Evolutionary conservation across 2,113 vertebrate genomes (phyloP), one percentile per base, ranked within the genome.

Genomic region (Strix uralensis): DNA sequence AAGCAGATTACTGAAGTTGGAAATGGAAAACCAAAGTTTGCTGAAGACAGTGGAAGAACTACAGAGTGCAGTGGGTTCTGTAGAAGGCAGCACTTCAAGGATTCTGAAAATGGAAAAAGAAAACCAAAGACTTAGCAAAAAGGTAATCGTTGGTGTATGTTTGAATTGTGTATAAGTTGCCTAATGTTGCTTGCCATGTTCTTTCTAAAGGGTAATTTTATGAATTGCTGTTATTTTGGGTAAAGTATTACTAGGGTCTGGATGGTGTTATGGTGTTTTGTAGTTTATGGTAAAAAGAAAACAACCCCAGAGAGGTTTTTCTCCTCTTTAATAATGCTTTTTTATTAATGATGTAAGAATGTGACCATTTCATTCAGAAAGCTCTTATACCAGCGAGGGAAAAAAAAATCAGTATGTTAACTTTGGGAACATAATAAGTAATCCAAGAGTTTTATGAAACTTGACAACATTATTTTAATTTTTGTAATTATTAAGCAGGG

Each of bases 21-120:
- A 99, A 96, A 99, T 99, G 98, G 99, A 99, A 98, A 99, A 99
- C 97, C 99, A 99, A 97, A 98, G 98, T 29, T 98, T 99, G 96
- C 97, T 99, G 96, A 99, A 99, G 97, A 99, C 98, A 0, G 98
- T 99, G 94, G 99, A 99, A 97, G 99, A 99, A 44, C 98, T 99
- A 88, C 98, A 98, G 81, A 98, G 96, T 86, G 92, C 97, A 49
- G 74, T 98, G 84, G 98, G 97, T 49, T 98, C 98, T 66, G 86
- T 97, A 89, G 98, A 98, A 94, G 98, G 98, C 66, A 97, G 91
- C 15, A 95, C 96, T 72, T 92, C 98, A 36, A 99, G 98, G 98
- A 97, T 98, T 81, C 72, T 98, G 86, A 99, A 99, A 97, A 97
- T 98, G 93, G 98, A 98, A 93, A 99, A 99, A 90, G 99, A 99